These are phyloP conservation scores for Argyrosomus regius DNA, from an alignment of 2,797 vertebrate genomes.

Conservation along the genomic window DNA sequence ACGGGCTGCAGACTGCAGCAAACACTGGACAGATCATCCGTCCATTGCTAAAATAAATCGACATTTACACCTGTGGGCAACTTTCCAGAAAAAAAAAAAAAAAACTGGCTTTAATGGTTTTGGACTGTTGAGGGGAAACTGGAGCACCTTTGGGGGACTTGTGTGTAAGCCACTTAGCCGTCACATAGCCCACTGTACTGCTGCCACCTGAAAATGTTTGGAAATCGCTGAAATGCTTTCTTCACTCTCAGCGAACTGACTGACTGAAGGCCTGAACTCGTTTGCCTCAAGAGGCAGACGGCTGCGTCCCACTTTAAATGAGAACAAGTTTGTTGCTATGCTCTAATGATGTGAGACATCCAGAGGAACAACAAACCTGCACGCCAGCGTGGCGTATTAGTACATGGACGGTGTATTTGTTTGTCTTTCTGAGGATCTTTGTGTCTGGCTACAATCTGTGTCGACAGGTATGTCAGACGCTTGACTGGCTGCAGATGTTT, in stretches of 20 bases:
- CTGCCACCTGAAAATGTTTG: background rate
- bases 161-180: background rate
- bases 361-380: conserved; percentile 9
- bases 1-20: background rate
- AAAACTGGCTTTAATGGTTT: conserved; percentile 4
- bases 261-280: background rate
- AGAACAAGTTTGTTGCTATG: background rate
- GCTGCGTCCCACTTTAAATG: conserved; percentile 39
- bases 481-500: conserved; percentile 8
- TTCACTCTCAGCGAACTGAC: background rate
- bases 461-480: conserved; percentile 6
- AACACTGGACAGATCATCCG: background rate
- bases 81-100: background rate
- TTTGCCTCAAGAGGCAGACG: background rate
- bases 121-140: background rate
- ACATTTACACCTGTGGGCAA: background rate
- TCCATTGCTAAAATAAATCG: background rate
- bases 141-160: conserved; percentile 2
- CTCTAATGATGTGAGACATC: conserved; percentile 36
- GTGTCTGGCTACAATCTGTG: conserved; percentile 1
- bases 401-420: background rate
- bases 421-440: conserved; percentile 27
- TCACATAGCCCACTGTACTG: background rate
- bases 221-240: background rate
- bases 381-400: background rate